Base-by-base conservation (phyloP, 2,113 vertebrate genomes). In the Sminthopsis crassicaudata region DNA sequence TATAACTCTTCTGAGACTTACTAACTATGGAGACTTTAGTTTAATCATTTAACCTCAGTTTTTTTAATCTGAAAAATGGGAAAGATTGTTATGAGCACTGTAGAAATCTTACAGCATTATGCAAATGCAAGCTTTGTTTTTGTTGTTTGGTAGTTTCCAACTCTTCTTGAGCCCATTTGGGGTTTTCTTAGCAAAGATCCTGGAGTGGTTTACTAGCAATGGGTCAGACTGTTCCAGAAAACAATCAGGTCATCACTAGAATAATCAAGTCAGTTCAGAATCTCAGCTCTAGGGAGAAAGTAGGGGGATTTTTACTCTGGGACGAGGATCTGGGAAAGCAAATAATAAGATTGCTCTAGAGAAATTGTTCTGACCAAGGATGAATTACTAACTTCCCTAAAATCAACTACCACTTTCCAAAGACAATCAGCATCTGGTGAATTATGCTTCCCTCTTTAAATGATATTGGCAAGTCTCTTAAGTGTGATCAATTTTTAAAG, bases 401-500 rank as follows among this genome's bases (percentile, higher is more conserved):
- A 98, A 94, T 6, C 42, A 92, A 94, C 91, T 92, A 96, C 93
- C 0, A 53, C 93, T 8, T 50, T 23, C 46, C 89, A 50, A 48
- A 90, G 46, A 42, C 9, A 22, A 25, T 22, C 88, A 51, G 19
- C 24, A 19, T 48, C 46, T 96, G 97, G 96, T 98, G 97, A 97
- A 96, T 97, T 96, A 97, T 95, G 95, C 96, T 96, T 97, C 97
- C 92, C 23, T 95, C 57, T 96, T 98, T 97, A 98, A 98, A 97
- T 96, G 9, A 95, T 98, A 98, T 98, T 96, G 97, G 97, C 89
- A 96, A 90, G 89, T 92, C 96, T 97, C 95, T 97, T 97, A 98
- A 98, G 94, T 12, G 89, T 97, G 94, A 99, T 99, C 97, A 98
- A 98, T 98, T 98, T 98, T 98, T 97, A 98, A 98, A 98, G 97